Evolutionary conservation across 2,113 vertebrate species (phyloP).

Genomic region (Rattus norvegicus): GRCr8 NC_086026.1:55999501-56000000

Average conservation of each 20-base stretch:
- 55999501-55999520: constrained; percentile 62
- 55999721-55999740: neutral
- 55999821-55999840: neutral
- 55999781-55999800: neutral
- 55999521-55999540: constrained; percentile 56
- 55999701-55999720: constrained; percentile 61
- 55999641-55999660: neutral
- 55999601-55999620: constrained; percentile 33
- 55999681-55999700: constrained; percentile 18
- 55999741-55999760: neutral
- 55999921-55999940: neutral
- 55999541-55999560: constrained; percentile 61
- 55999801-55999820: neutral
- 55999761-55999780: neutral
- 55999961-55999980: neutral
- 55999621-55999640: constrained; percentile 51
- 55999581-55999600: constrained; percentile 45
- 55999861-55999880: neutral
- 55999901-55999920: neutral
- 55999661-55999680: constrained; percentile 31
- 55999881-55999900: neutral
- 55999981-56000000: too few species aligned
- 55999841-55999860: neutral
- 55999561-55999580: constrained; percentile 61
- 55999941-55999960: neutral